A percentile compares a stretch with the other conserved stretches of the same genome.
Evolutionary conservation across 2,888 invertebrate genomes (phyloP).

Genomic region (Clistopyga incitator): DNA sequence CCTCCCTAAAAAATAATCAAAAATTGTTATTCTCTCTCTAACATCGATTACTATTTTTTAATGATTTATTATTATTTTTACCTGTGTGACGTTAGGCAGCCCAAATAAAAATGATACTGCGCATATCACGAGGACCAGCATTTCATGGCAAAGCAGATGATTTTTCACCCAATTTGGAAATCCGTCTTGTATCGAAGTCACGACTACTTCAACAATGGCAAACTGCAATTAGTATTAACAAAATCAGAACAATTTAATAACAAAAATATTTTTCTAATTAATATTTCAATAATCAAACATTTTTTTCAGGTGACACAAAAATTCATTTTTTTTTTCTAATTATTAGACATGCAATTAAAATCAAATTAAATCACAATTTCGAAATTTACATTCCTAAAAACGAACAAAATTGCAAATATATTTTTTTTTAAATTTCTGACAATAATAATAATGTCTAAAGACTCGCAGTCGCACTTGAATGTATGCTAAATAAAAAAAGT

Average conservation of each 20-base stretch:
- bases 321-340: no score
- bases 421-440: no score
- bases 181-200: slow-evolving; percentile 96
- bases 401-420: no score
- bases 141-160: slow-evolving; percentile 93
- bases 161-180: slow-evolving; percentile 95
- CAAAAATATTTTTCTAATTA: not conserved
- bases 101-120: slow-evolving; percentile 93
- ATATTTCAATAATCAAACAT: no score
- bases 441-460: no score
- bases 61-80: slow-evolving; percentile 77
- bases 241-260: not conserved
- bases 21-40: not conserved
- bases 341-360: no score
- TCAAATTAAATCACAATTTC: no score
- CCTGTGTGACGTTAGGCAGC: slow-evolving; percentile 94
- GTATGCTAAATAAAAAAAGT: slow-evolving; percentile 30
- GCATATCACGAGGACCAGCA: slow-evolving; percentile 93
- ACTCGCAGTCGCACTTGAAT: slow-evolving; percentile 24
- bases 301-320: no score
- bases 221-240: slow-evolving; percentile 87
- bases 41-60: not conserved
- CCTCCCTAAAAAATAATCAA: slow-evolving; percentile 88
- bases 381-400: no score
- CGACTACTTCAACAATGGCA: slow-evolving; percentile 97